Evolutionary conservation across 2,797 vertebrate genomes (phyloP), one percentile per base, ranked within the genome.

Genomic region (Agapornis canus): DNA sequence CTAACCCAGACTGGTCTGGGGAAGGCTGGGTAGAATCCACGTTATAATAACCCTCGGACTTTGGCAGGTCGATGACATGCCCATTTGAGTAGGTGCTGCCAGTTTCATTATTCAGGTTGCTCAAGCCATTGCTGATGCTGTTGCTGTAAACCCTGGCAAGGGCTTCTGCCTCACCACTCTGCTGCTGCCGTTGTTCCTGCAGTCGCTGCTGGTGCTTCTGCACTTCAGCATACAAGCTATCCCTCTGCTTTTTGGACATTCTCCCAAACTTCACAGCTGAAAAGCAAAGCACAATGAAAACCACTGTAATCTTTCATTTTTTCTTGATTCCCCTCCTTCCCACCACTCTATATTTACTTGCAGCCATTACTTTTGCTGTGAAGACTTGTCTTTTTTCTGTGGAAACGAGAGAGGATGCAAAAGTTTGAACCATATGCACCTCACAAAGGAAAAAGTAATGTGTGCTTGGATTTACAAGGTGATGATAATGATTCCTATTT

Each of bases 171-270:
- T 99, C 99, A 1, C 99, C 99, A 0, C 98, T 98, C 98, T 99
- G 99, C 97, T 99, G 99, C 97, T 99, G 99, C 91, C 99, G 97
- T 96, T 99, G 99, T 51, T 99, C 99, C 97, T 98, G 99, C 81
- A 99, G 97, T 19, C 99, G 97, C 42, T 99, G 99, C 97, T 99
- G 99, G 97, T 99, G 99, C 97, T 99, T 99, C 97, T 99, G 99
- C 87, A 99, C 99, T 97, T 99, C 99, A 5, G 99, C 99, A 0
- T 99, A 99, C 83, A 99, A 98, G 96, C 99, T 99, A 97, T 99
- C 99, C 26, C 99, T 98, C 93, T 99, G 99, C 98, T 99, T 99
- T 98, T 99, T 99, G 81, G 99, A 99, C 99, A 99, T 99, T 96
- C 99, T 99, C 85, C 99, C 99, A 82, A 99, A 99, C 95, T 99